These are phyloP conservation scores for Morelia viridis DNA, from an alignment of 2,797 vertebrate species.

Conservation along the genomic window DNA sequence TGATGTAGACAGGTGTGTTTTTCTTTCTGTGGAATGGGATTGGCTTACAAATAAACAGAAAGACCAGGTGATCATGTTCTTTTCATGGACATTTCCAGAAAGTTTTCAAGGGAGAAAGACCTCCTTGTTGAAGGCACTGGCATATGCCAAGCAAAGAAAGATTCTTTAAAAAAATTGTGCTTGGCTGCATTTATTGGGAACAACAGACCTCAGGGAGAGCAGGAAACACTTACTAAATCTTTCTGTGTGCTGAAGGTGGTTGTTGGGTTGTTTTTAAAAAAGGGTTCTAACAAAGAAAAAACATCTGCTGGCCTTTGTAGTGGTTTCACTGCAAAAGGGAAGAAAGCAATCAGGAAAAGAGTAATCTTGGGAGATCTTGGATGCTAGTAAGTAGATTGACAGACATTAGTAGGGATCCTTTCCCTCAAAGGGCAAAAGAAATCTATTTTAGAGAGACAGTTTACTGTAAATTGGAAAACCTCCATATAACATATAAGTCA, in stretches of 20 bases:
- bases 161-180: constrained; percentile 27
- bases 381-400: constrained; percentile 12
- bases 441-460: background rate
- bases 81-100: background rate
- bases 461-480: background rate
- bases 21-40: constrained; percentile 29
- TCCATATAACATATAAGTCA: background rate
- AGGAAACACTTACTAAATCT: constrained; percentile 45
- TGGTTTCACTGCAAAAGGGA: constrained; percentile 38
- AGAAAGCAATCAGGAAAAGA: constrained; percentile 27
- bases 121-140: constrained; percentile 63
- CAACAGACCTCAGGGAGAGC: background rate
- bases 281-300: constrained; percentile 53
- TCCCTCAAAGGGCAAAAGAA: background rate
- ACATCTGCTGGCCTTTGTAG: constrained; percentile 47
- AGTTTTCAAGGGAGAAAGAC: constrained; percentile 56
- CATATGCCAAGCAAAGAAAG: constrained; percentile 7
- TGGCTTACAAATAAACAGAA: constrained; percentile 59
- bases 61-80: constrained; percentile 37
- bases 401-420: background rate
- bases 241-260: background rate
- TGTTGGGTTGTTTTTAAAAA: background rate
- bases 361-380: constrained; percentile 8
- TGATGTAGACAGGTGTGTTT: constrained; percentile 67
- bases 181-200: constrained; percentile 7